Evolutionary conservation across 2,888 invertebrate genomes (phyloP).

Genomic region (Lepidochrysops patricia): DNA sequence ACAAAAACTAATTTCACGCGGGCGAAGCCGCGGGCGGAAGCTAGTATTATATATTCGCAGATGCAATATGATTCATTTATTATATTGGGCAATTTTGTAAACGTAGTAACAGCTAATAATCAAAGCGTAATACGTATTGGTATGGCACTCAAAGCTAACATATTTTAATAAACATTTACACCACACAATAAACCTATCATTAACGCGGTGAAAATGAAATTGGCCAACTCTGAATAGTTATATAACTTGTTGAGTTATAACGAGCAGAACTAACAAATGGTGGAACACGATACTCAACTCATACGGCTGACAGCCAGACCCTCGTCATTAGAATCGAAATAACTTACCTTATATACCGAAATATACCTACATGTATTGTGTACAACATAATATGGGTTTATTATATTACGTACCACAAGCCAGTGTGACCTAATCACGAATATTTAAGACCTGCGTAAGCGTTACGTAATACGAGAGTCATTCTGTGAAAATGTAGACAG

Average conservation of each 20-base stretch:
- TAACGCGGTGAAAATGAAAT: background rate
- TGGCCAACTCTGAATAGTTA: background rate
- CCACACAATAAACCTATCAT: background rate
- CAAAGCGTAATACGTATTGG: no score
- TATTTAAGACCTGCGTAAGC: background rate
- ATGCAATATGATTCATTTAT: no score
- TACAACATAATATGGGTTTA: background rate
- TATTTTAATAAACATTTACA: no score
- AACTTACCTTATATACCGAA: background rate
- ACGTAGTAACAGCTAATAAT: no score
- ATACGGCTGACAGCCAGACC: background rate
- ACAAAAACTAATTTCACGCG: no score
- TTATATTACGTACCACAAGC: background rate
- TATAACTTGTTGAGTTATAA: background rate
- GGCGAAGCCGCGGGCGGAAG: no score
- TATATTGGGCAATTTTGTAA: no score
- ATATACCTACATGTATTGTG: background rate
- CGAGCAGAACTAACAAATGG: background rate
- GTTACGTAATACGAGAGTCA: no score
- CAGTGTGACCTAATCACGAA: no score
- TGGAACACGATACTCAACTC: background rate
- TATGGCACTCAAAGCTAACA: no score
- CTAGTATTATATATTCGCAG: no score
- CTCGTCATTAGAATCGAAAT: conserved; percentile 7
- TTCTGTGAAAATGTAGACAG: no score